A percentile compares a stretch with the other conserved stretches of the same genome.
Conservation (phyloP, 2,888 invertebrate species). For the Petrolisthes manimaculis region DNA sequence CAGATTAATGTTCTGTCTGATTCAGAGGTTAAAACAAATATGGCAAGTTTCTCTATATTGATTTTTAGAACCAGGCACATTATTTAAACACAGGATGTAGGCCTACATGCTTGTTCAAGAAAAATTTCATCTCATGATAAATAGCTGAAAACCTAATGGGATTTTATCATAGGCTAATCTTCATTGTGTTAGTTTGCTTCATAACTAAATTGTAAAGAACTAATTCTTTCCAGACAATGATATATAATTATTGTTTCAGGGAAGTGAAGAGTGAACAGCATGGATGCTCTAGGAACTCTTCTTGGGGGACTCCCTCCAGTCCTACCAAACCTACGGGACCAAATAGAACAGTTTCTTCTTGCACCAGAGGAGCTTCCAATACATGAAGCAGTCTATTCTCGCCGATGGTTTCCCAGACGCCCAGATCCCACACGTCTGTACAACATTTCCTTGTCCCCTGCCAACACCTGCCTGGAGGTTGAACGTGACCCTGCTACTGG, state of each 20-base stretch:
- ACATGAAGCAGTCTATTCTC: conserved; percentile 55
- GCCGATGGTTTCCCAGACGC: conserved; percentile 46
- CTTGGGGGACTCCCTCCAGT: conserved; percentile 57
- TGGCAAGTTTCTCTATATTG: too few relatives aligned
- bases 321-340: conserved; percentile 58
- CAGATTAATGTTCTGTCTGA: too few relatives aligned
- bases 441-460: conserved; percentile 40
- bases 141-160: too few relatives aligned
- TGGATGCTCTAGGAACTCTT: conserved; percentile 40
- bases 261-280: conserved; percentile 9
- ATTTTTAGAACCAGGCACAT: too few relatives aligned
- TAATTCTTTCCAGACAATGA: neutral
- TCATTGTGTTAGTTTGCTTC: too few relatives aligned
- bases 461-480: conserved; percentile 49
- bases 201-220: too few relatives aligned
- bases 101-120: too few relatives aligned
- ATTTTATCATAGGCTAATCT: too few relatives aligned
- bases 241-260: conserved; percentile 3
- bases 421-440: conserved; percentile 54
- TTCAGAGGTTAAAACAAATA: too few relatives aligned
- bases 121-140: too few relatives aligned
- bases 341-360: conserved; percentile 58
- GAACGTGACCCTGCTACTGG: conserved; percentile 65
- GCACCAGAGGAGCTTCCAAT: conserved; percentile 63
- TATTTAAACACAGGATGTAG: too few relatives aligned